Evolutionary conservation across 2,113 vertebrate genomes (phyloP), one percentile per base, ranked within the genome.

Genomic region (Notothenia rossii): DNA sequence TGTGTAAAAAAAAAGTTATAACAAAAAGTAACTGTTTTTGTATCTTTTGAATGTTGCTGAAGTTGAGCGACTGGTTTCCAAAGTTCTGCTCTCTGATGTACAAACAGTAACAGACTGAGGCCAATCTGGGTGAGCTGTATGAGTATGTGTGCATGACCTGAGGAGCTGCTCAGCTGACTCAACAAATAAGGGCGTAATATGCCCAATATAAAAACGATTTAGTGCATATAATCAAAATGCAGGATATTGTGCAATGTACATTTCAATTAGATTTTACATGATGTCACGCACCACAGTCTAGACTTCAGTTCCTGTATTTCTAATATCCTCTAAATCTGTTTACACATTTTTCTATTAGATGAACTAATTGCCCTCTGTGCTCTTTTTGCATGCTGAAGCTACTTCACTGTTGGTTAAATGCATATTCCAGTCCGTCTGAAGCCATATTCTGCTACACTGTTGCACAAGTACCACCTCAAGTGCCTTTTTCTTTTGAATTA

Each of bases 201-300:
- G 36, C 5, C 36, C 36, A 40, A 40, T 40, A 60, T 17, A 36
- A 70, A 72, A 55, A 40, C 0, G 46, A 40, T 62, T 53, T 15
- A 29, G 58, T 51, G 58, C 51, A 64, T 70, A 67, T 51, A 75
- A 68, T 50, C 40, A 71, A 66, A 75, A 65, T 45, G 15, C 29
- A 66, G 51, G 54, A 60, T 76, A 72, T 66, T 60, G 33, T 36
- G 46, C 46, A 46, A 62, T 53, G 33, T 53, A 50, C 48, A 54
- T 36, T 55, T 54, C 51, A 79, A 58, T 64, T 64, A 49, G 50
- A 50, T 46, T 25, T 1, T 56, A 58, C 25, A 70, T 74, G 68
- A 82, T 72, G 72, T 77, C 72, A 77, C 55, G 15, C 10, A 49
- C 75, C 76, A 63, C 75, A 40, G 85, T 83, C 72, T 89, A 77